Evolutionary conservation across 2,888 invertebrate species (phyloP).

Genomic region (Clanis bilineata): DNA sequence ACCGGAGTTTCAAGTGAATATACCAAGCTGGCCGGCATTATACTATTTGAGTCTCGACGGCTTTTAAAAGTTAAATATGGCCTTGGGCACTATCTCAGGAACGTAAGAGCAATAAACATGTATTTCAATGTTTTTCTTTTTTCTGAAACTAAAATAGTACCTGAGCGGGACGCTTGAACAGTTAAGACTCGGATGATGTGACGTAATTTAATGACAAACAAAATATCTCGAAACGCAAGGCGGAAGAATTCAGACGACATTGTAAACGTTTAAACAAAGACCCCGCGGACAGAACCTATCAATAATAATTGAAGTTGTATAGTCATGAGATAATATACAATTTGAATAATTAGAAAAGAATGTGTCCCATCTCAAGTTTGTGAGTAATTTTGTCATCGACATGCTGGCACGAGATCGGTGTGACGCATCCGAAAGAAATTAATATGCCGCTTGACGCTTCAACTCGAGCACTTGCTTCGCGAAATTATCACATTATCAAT

Average conservation of each 20-base stretch:
- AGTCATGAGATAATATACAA: background rate
- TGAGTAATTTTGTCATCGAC: conserved; percentile 13
- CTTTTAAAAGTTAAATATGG: conserved; percentile 30
- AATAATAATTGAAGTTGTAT: background rate
- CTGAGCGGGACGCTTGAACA: conserved; percentile 29
- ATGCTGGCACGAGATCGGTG: conserved; percentile 6
- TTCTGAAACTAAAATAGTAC: conserved; percentile 34
- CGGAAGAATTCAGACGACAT: conserved; percentile 22
- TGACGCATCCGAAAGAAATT: conserved; percentile 12
- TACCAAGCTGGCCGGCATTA: background rate
- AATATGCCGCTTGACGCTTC: background rate
- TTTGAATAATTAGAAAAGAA: conserved; percentile 15
- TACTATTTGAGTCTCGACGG: conserved; percentile 17
- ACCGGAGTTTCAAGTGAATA: background rate
- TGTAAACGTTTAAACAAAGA: background rate
- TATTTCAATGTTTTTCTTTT: conserved; percentile 36
- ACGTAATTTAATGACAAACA: conserved; percentile 34
- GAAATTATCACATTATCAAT: background rate
- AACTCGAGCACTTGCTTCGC: background rate
- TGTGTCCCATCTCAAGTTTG: conserved; percentile 5
- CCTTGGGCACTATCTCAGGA: conserved; percentile 34
- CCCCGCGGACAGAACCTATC: background rate
- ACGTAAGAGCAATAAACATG: conserved; percentile 33
- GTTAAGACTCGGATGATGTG: conserved; percentile 27
- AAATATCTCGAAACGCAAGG: conserved; percentile 22